Evolutionary conservation across 2,888 invertebrate genomes (phyloP), one percentile per base, ranked within the genome.

Genomic region (Cephus pulcher): DNA sequence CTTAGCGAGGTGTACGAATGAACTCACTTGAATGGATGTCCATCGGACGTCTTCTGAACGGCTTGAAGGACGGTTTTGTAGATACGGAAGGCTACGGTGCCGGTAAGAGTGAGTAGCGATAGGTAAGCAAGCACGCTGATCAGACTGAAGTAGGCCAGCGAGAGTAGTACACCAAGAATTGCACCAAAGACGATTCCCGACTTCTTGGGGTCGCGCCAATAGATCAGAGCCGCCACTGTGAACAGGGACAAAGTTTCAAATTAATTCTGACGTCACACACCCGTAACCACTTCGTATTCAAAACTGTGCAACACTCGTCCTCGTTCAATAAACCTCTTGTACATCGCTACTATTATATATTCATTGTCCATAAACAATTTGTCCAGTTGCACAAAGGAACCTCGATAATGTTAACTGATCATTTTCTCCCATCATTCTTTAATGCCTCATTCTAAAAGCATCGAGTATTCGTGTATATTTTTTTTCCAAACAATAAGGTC

Each of bases 171-270:
- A 89, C 96, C 94, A 90, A 99, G 94, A 86, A 97, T 96, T 86
- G 96, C 95, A 91, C 97, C 98, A 92, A 99, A 97, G 84, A 98
- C 98, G 89, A 96, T 95, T 86, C 98, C 99, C 84, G 98, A 97
- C 93, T 97, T 97, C 93, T 96, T 97, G 87, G 98, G 96, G 93
- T 97, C 97, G 86, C 98, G 96, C 99, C 99, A 99, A 94, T 99
- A 99, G 92, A 99, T 96, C 92, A 99, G 94, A 90, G 98, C 97
- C 93, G 97, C 96, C 95, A 97, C 97, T 97, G 94, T 56, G 23
- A 56, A 56, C 56, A 56, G 56, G 56, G 56, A 56, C 56, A 56
- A 56, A 56, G 56, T 23, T 56, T 56, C 56, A 56, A 56, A 56
- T 56, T 56, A 56, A 56, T 56, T 9, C 56, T 56, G 56, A 9